Conservation (phyloP, 2,113 vertebrate species). For the Mormyrus lacerda region DNA sequence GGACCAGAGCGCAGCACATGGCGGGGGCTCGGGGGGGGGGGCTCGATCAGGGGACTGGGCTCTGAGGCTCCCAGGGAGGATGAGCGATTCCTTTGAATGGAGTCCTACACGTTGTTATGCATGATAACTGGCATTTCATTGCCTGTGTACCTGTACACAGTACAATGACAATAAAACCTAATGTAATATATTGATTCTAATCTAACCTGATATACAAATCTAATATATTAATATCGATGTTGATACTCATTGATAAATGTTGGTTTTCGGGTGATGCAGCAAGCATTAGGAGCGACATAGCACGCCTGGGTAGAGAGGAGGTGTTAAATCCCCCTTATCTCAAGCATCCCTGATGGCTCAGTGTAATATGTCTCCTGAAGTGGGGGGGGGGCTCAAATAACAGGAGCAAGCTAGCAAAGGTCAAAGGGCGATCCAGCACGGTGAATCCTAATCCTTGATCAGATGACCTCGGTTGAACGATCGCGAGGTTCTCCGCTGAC, state of each 20-base stretch:
- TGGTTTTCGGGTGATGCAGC: background rate
- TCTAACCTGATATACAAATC: background rate
- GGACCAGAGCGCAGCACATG: too few relatives aligned
- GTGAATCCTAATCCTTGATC: background rate
- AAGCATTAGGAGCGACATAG: background rate
- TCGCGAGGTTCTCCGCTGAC: background rate
- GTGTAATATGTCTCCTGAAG: background rate
- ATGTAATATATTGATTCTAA: background rate
- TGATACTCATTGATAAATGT: background rate
- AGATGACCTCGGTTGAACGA: background rate
- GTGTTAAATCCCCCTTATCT: background rate
- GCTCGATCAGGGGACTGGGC: too few relatives aligned
- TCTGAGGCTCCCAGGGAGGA: background rate
- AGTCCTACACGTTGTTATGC: background rate
- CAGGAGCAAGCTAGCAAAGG: background rate
- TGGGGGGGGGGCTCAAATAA: background rate
- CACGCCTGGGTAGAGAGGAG: background rate
- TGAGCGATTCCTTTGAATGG: background rate
- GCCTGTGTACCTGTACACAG: background rate
- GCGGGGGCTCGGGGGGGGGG: too few relatives aligned
- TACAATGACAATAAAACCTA: background rate
- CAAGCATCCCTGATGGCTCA: background rate
- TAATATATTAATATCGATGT: background rate
- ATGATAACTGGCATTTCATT: background rate
- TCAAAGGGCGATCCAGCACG: background rate